These are phyloP conservation scores for Stichodactyla helianthus DNA, from an alignment of 64 coral and sea anemone genomes.

Conservation along the genomic window DNA sequence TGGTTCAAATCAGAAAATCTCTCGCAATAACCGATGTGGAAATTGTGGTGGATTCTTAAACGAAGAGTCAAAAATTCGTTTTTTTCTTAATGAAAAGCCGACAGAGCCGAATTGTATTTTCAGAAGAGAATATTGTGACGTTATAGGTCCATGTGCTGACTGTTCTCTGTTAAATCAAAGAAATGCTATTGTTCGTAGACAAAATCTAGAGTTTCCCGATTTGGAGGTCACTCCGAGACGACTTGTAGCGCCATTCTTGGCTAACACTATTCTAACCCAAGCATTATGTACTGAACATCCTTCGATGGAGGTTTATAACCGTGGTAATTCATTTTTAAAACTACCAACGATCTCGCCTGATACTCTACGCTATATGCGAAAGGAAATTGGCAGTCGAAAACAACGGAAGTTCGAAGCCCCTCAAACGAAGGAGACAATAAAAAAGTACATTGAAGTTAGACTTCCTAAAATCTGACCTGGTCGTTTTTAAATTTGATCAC, in stretches of 20 bases:
- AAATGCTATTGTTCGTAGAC: slow-evolving; percentile 64
- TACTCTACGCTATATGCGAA: slow-evolving; percentile 70
- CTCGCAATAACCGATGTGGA: slow-evolving; percentile 25
- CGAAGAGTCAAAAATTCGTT: slow-evolving; percentile 20
- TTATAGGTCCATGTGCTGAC: slow-evolving; percentile 71
- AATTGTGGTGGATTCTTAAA: slow-evolving; percentile 62
- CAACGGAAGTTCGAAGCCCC: slow-evolving; percentile 33
- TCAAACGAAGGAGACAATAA: slow-evolving; percentile 27
- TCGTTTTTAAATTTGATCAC: neutral
- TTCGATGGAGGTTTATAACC: slow-evolving; percentile 25
- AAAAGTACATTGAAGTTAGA: slow-evolving; percentile 84
- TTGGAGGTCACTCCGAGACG: slow-evolving; percentile 69
- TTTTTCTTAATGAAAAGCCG: neutral
- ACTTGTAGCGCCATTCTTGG: slow-evolving; percentile 65
- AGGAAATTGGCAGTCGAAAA: slow-evolving; percentile 70
- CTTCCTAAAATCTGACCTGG: slow-evolving; percentile 77
- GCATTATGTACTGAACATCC: neutral
- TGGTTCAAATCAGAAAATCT: slow-evolving; percentile 5
- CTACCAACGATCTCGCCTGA: slow-evolving; percentile 52
- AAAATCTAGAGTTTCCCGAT: slow-evolving; percentile 68
- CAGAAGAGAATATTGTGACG: slow-evolving; percentile 70
- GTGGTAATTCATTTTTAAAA: slow-evolving; percentile 24
- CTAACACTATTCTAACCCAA: slow-evolving; percentile 44
- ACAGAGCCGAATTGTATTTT: slow-evolving; percentile 36
- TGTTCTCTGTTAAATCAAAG: slow-evolving; percentile 52